Conservation (phyloP, 2,113 vertebrate species). For the Actinemys pallida region DNA sequence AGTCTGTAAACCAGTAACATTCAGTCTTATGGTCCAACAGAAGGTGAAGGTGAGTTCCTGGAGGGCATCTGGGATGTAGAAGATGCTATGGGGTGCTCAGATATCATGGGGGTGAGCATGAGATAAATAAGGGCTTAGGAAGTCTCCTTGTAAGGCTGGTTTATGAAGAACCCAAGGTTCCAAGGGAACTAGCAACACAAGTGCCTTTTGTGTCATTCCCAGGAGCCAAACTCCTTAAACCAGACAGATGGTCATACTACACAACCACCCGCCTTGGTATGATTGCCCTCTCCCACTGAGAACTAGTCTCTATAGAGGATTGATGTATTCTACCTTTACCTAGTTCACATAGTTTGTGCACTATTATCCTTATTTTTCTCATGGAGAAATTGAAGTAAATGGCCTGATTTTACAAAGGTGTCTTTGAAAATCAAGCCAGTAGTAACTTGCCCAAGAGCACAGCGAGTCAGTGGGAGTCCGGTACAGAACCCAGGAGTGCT, state of each 20-base stretch:
- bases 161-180: not conserved
- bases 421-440: not conserved
- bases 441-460: not conserved
- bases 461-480: fast-evolving
- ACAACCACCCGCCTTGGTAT: not conserved
- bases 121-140: not conserved
- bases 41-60: fast-evolving
- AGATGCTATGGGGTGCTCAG: not conserved
- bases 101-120: not conserved
- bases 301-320: not conserved
- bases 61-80: not conserved
- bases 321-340: not conserved
- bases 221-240: fast-evolving
- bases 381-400: not conserved
- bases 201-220: not conserved
- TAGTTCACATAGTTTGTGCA: not conserved
- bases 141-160: not conserved
- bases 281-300: not conserved
- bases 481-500: not conserved
- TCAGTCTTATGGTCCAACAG: not conserved
- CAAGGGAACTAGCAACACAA: not conserved
- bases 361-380: not conserved
- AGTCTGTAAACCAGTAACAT: not conserved
- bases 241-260: not conserved
- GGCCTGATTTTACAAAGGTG: not conserved